A percentile compares a stretch with the other conserved stretches of the same genome.
Conservation (phyloP, 2,797 vertebrate species). For the Acrocephalus scirpaceus region DNA sequence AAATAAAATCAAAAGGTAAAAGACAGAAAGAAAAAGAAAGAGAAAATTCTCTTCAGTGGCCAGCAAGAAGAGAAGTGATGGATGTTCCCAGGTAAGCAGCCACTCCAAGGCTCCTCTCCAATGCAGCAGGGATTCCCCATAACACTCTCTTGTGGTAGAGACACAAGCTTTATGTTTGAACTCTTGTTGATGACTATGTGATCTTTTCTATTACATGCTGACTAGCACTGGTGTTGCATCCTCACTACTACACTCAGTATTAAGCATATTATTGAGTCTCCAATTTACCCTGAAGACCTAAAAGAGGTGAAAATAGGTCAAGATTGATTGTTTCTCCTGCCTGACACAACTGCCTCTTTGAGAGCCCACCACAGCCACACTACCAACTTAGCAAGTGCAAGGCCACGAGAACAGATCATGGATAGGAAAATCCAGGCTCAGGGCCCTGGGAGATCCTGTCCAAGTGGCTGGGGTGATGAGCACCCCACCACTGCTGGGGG, state of each 20-base stretch:
- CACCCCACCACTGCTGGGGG: neutral
- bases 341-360: neutral
- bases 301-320: neutral
- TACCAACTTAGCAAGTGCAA: neutral
- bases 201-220: rapidly evolving
- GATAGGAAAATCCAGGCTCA: neutral
- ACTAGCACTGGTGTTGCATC: neutral
- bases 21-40: neutral
- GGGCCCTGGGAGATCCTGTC: neutral
- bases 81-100: neutral
- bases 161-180: neutral
- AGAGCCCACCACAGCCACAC: neutral
- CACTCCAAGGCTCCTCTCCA: neutral
- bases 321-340: neutral
- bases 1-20: neutral
- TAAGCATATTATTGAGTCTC: neutral
- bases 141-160: neutral
- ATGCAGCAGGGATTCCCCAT: neutral
- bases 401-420: rapidly evolving
- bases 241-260: neutral
- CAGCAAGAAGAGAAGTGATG: neutral
- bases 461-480: neutral
- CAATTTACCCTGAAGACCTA: neutral
- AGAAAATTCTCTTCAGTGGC: neutral
- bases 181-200: neutral